Conservation (phyloP, 1,140 invertebrate genomes). For the Bradysia coprophila region DNA sequence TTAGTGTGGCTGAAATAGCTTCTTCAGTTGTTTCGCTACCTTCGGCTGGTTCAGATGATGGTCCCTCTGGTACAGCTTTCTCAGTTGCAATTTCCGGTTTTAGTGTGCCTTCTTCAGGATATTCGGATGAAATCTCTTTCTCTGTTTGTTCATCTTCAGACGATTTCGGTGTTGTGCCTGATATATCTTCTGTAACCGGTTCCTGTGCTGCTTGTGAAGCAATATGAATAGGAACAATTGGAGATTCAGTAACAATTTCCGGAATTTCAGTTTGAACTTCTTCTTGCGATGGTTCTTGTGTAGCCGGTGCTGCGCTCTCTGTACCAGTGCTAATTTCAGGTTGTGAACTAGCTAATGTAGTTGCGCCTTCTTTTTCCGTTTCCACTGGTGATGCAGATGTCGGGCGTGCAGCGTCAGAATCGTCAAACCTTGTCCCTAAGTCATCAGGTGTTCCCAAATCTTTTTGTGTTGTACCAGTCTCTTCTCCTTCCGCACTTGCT, state of each 20-base stretch:
- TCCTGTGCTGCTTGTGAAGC: no score
- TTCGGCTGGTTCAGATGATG: neutral
- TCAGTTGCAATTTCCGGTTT: neutral
- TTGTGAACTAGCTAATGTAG: neutral
- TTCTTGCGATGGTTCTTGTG: neutral
- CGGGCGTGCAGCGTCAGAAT: no score
- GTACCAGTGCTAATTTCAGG: neutral
- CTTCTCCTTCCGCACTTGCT: conserved; percentile 4
- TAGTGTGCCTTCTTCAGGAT: neutral
- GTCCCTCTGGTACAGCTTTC: neutral
- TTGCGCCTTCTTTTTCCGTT: neutral
- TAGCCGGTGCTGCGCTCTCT: neutral
- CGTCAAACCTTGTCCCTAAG: no score
- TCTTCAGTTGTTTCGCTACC: neutral
- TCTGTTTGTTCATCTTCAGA: neutral
- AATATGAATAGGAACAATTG: no score
- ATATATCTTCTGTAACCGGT: no score
- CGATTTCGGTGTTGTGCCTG: no score
- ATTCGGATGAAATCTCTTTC: neutral
- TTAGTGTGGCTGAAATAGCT: neutral
- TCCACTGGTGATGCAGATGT: neutral
- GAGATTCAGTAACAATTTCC: neutral
- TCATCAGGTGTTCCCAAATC: no score
- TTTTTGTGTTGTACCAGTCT: conserved; percentile 4
- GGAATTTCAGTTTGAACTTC: neutral